Evolutionary conservation across 2,113 vertebrate species (phyloP).

Genomic region (Lophura nycthemera): DNA sequence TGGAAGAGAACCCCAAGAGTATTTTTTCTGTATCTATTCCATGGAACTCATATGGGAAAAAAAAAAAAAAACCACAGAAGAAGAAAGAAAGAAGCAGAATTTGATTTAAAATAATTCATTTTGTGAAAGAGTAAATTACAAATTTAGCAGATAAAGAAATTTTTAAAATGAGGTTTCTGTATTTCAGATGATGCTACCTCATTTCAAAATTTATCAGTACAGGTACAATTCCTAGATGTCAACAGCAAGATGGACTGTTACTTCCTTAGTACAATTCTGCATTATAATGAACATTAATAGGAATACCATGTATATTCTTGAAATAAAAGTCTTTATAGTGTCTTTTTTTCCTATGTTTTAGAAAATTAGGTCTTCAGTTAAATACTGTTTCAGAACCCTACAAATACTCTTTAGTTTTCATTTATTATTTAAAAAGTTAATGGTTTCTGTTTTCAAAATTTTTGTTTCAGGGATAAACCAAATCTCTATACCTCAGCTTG

Average conservation of each 20-base stretch:
- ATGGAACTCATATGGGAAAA: background rate
- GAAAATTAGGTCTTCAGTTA: background rate
- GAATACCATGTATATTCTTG: background rate
- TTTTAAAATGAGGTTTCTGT: background rate
- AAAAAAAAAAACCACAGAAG: accelerated
- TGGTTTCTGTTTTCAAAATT: background rate
- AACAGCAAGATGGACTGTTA: background rate
- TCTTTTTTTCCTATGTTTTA: background rate
- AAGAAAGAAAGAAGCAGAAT: background rate
- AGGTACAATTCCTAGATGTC: background rate
- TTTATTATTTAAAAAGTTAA: background rate
- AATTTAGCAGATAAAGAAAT: background rate
- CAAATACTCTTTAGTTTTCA: background rate
- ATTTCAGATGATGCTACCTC: background rate
- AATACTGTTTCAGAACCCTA: background rate
- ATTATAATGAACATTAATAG: background rate
- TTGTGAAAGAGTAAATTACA: background rate
- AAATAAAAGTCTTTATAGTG: background rate
- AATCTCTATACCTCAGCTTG: background rate
- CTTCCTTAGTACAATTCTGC: background rate
- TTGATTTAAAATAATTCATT: background rate
- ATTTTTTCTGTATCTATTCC: background rate
- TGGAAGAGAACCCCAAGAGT: no score
- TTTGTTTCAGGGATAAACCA: background rate
- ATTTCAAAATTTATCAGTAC: background rate